Conservation (phyloP, 2,797 vertebrate species). For the Clarias laeviceps region DNA sequence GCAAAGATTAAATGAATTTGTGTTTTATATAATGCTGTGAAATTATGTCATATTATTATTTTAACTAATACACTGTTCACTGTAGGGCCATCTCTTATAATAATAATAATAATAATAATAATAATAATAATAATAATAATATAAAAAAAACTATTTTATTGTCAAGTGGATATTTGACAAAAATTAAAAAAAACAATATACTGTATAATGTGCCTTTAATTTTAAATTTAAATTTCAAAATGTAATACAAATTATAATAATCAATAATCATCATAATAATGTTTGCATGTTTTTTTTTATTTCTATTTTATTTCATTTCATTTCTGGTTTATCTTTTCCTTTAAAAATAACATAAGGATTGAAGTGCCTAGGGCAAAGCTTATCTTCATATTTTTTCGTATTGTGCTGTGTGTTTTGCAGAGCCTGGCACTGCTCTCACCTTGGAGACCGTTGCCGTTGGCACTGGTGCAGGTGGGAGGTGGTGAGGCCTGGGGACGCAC, state of each 20-base stretch:
- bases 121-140: not conserved
- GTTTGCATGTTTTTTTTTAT: not conserved
- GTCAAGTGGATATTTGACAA: not conserved
- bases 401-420: not conserved
- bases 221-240: not conserved
- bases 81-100: not conserved
- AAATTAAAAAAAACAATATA: not conserved
- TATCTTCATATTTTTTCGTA: not conserved
- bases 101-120: not conserved
- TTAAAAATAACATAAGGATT: constrained; percentile 30
- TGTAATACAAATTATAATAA: not conserved
- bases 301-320: not conserved
- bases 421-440: constrained; percentile 78
- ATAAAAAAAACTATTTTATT: not conserved
- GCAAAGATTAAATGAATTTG: not conserved
- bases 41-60: not conserved
- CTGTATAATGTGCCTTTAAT: not conserved
- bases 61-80: not conserved
- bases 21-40: not conserved
- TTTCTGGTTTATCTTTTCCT: not conserved
- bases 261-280: constrained; percentile 4
- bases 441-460: constrained; percentile 97
- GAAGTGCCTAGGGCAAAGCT: constrained; percentile 28
- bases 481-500: constrained; percentile 95
- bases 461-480: constrained; percentile 94